Conservation (phyloP, 2,888 invertebrate species). For the Polymixis lichenea region DNA sequence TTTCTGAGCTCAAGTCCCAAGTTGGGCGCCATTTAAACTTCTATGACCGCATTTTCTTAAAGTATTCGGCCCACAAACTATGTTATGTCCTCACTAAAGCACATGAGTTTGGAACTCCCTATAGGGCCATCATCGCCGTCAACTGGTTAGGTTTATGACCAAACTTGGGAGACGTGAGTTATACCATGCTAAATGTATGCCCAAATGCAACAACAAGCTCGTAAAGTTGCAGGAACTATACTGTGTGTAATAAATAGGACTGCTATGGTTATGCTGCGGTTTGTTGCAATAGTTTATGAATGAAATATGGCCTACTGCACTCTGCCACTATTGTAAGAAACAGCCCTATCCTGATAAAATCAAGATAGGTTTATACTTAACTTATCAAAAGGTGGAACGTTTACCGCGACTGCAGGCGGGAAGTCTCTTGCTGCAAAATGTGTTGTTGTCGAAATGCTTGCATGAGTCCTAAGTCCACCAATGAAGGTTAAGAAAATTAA, state of each 20-base stretch:
- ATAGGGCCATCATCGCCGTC: constrained; percentile 52
- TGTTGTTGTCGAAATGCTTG: background rate
- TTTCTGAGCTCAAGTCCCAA: constrained; percentile 18
- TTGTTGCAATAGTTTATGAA: background rate
- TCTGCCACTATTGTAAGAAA: background rate
- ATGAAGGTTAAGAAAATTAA: background rate
- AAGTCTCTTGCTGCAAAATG: too few relatives aligned
- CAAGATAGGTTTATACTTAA: background rate
- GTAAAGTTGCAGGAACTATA: constrained; percentile 28
- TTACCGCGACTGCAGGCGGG: too few relatives aligned
- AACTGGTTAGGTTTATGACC: constrained; percentile 50
- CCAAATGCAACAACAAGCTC: constrained; percentile 54
- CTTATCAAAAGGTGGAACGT: too few relatives aligned
- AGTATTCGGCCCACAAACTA: constrained; percentile 50
- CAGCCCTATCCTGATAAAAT: background rate
- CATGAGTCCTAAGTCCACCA: background rate
- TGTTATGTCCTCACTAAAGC: constrained; percentile 55
- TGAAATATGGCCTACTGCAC: background rate
- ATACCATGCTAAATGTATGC: constrained; percentile 50
- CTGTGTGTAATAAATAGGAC: constrained; percentile 14
- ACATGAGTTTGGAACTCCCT: constrained; percentile 37
- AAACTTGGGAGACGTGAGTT: constrained; percentile 57
- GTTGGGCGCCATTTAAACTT: constrained; percentile 42
- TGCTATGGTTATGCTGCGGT: background rate
- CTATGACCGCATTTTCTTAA: constrained; percentile 45